Conservation (phyloP, 1,140 invertebrate genomes). For the Anagrus nilaparvatae region DNA sequence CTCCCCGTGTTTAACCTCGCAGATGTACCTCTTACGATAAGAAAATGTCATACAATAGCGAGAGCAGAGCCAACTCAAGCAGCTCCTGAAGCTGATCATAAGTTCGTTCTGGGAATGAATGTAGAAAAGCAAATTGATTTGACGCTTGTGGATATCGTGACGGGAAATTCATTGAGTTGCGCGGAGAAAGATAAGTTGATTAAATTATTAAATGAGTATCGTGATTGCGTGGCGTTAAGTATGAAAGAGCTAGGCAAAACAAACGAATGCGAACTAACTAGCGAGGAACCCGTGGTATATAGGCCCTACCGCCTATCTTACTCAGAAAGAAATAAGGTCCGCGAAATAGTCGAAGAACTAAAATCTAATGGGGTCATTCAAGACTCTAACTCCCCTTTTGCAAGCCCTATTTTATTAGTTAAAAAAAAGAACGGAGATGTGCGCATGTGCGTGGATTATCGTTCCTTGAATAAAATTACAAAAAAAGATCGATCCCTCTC, state of each 20-base stretch:
- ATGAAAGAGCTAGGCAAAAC: constrained; percentile 15
- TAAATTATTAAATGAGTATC: constrained; percentile 7
- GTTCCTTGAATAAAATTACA: constrained; percentile 34
- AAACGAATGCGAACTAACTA: constrained; percentile 20
- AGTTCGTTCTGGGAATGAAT: neutral
- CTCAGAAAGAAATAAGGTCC: constrained; percentile 20
- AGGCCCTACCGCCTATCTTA: constrained; percentile 22
- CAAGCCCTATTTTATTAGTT: constrained; percentile 36
- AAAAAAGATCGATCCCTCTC: constrained; percentile 24
- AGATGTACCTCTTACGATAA: constrained; percentile 1
- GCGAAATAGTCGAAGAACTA: constrained; percentile 28
- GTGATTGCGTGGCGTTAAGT: constrained; percentile 12
- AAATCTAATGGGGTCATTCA: constrained; percentile 28
- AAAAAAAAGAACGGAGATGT: constrained; percentile 35
- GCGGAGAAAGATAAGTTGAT: neutral
- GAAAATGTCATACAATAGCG: neutral
- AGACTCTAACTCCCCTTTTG: constrained; percentile 31
- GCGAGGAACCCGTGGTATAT: constrained; percentile 23
- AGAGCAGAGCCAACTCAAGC: neutral
- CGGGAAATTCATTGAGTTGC: neutral
- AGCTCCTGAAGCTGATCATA: neutral
- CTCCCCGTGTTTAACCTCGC: constrained; percentile 10
- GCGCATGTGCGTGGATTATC: constrained; percentile 39
- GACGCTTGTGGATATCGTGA: neutral
- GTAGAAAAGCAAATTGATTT: neutral